phyloP scores from a whole-genome alignment of 2,113 vertebrate species.

The Anolis carolinensis region DNA sequence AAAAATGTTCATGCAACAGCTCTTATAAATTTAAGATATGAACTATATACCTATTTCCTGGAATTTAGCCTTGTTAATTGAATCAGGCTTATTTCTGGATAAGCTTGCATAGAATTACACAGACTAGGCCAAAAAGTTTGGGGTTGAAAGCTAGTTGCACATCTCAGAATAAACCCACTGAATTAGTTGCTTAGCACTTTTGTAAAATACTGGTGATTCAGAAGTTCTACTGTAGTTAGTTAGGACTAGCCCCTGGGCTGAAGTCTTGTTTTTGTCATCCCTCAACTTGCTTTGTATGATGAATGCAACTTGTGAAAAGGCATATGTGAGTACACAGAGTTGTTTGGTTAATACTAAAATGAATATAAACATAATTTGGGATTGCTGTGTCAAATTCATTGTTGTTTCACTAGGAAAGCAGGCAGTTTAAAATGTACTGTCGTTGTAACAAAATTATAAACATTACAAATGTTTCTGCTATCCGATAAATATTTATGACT shows the following conservation, averaged over 20 bases:
- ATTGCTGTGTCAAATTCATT: constrained; percentile 17
- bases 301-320: background rate
- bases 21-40: background rate
- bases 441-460: background rate
- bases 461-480: background rate
- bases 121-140: background rate
- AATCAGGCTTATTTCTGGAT: background rate
- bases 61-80: background rate
- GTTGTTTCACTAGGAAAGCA: background rate
- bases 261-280: background rate
- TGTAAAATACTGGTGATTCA: no score
- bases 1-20: background rate
- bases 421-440: background rate
- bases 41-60: constrained; percentile 4
- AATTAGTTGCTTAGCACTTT: no score
- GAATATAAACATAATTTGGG: background rate
- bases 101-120: constrained; percentile 1
- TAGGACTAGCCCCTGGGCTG: no score
- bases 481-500: background rate
- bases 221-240: no score
- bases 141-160: no score
- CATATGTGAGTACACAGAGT: rapidly evolving
- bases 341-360: background rate
- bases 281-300: background rate
- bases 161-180: no score